These are phyloP conservation scores for Acromyrmex heyeri DNA, from an alignment of 1,140 invertebrate species.

Conservation along the genomic window DNA sequence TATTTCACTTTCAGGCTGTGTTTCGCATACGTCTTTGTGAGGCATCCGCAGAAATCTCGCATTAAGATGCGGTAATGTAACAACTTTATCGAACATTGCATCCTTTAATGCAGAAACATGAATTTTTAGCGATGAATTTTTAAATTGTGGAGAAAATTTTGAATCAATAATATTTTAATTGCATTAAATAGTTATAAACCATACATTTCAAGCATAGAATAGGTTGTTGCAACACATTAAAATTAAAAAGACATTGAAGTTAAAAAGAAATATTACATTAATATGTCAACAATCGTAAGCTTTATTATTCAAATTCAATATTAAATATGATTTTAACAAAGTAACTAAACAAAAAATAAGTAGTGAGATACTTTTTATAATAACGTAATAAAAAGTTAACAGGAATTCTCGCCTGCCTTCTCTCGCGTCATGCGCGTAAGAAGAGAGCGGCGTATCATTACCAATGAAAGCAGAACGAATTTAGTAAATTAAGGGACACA, in stretches of 20 bases:
- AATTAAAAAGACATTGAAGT: neutral
- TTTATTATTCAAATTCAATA: neutral
- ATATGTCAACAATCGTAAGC: neutral
- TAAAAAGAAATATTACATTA: neutral
- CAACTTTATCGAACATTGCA: neutral
- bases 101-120: neutral
- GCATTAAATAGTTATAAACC: neutral
- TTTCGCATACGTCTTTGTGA: neutral
- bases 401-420: neutral
- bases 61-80: constrained; percentile 29
- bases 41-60: neutral
- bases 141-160: constrained; percentile 8
- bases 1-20: constrained; percentile 35
- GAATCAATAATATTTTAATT: constrained; percentile 7
- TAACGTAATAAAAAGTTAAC: neutral
- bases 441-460: constrained; percentile 27
- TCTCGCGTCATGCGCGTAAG: neutral
- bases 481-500: constrained; percentile 43
- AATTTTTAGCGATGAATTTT: constrained; percentile 18
- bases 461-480: constrained; percentile 13
- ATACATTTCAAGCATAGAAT: neutral
- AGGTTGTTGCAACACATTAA: neutral
- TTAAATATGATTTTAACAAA: neutral
- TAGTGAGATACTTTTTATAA: neutral
- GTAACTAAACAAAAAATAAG: neutral